phyloP scores from a whole-genome alignment of 2,888 invertebrate genomes.

The Leuctra nigra region DNA sequence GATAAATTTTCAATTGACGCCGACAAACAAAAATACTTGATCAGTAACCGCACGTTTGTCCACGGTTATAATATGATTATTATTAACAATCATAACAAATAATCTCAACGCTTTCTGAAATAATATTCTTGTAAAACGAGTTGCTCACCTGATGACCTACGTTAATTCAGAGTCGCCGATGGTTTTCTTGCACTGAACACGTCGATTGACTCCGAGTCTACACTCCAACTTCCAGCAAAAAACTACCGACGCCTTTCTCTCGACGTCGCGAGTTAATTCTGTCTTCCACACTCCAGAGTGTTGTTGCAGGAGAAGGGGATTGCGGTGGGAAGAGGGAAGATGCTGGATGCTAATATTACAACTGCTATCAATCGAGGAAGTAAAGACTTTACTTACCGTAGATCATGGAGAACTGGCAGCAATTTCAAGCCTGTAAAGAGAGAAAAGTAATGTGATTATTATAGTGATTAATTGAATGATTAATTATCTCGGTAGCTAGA shows the following conservation, averaged over 20 bases:
- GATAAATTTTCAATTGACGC: no score
- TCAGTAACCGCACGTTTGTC: no score
- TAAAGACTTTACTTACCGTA: constrained; percentile 57
- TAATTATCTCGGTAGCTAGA: no score
- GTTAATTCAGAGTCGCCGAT: no score
- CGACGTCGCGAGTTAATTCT: constrained; percentile 1
- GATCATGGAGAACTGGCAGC: constrained; percentile 74
- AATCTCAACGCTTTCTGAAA: no score
- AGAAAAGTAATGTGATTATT: constrained; percentile 29
- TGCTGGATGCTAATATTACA: constrained; percentile 13
- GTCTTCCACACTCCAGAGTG: constrained; percentile 4
- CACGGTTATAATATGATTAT: no score
- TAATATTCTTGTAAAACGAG: no score
- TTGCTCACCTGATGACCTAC: no score
- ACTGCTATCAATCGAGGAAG: constrained; percentile 5
- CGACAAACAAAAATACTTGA: no score
- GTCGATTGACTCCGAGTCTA: background rate
- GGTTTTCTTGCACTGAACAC: background rate
- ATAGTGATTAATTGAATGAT: no score
- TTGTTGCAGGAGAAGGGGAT: background rate
- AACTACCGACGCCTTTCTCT: background rate
- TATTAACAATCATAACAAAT: no score
- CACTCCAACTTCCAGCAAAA: constrained; percentile 9
- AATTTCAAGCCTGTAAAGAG: constrained; percentile 74
- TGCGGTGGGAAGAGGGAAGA: background rate